A percentile compares a stretch with the other conserved stretches of the same genome.
Conservation (phyloP, 1,140 invertebrate species). For the Pogonomyrmex barbatus region DNA sequence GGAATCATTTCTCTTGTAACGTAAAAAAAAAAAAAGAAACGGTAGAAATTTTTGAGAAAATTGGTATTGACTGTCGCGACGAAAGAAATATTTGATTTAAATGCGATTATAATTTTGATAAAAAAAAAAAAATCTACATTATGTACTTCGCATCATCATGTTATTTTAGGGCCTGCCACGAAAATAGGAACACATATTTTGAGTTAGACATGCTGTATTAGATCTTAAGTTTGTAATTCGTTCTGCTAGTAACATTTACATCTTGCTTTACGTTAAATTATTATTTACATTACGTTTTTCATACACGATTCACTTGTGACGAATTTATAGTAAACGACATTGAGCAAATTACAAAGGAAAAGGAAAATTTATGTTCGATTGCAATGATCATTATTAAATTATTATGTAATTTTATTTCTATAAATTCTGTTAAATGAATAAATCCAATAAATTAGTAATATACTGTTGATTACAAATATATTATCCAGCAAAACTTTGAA, state of each 20-base stretch:
- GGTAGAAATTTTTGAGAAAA: neutral
- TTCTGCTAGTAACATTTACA: constrained; percentile 55
- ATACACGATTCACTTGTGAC: constrained; percentile 19
- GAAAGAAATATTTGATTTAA: constrained; percentile 18
- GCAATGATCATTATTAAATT: neutral
- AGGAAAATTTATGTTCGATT: neutral
- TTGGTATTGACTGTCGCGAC: neutral
- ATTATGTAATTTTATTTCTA: neutral
- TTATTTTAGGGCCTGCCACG: constrained; percentile 71
- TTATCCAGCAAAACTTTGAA: neutral
- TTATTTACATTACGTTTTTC: constrained; percentile 30
- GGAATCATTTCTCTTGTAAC: constrained; percentile 11
- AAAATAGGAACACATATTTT: constrained; percentile 82
- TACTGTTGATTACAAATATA: neutral
- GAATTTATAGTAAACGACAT: constrained; percentile 32
- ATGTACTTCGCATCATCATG: constrained; percentile 30
- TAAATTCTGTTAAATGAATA: neutral
- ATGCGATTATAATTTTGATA: constrained; percentile 7
- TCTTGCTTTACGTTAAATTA: constrained; percentile 57
- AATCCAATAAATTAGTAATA: neutral
- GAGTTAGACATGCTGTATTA: constrained; percentile 77
- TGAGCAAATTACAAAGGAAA: constrained; percentile 2
- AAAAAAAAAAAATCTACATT: neutral
- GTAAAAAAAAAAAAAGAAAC: neutral
- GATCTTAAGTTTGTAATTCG: constrained; percentile 32